These are phyloP conservation scores for Odobenus rosmarus DNA, from an alignment of 2,113 vertebrate genomes.

Conservation along the genomic window DNA sequence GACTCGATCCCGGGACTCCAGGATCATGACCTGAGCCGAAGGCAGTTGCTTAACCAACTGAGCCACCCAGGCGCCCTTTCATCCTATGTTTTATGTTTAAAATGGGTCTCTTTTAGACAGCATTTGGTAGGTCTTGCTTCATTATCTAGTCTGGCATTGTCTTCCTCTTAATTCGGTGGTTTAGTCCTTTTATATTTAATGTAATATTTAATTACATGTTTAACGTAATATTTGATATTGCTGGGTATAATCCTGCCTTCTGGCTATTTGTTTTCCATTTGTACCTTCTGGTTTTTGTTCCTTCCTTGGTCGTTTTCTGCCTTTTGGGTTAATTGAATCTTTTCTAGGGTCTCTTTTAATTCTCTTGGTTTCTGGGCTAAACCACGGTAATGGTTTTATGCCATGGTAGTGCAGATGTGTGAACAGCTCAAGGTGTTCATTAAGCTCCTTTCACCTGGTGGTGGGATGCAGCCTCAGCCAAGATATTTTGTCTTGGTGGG, in stretches of 20 bases:
- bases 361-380: not conserved
- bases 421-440: not conserved
- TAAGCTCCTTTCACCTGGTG: not conserved
- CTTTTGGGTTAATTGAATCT: not conserved
- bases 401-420: not conserved
- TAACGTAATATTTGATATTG: not conserved
- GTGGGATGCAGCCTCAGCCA: too few species aligned
- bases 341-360: not conserved
- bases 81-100: not conserved
- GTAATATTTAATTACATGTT: too few species aligned
- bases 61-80: not conserved
- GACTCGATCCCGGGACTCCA: too few species aligned
- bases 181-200: slow-evolving; percentile 9
- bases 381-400: not conserved
- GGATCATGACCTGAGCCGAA: too few species aligned
- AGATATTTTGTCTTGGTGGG: not conserved
- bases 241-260: not conserved
- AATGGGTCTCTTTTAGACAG: not conserved
- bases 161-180: not conserved
- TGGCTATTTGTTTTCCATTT: not conserved
- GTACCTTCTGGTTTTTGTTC: not conserved
- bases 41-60: too few species aligned
- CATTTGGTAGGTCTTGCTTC: not conserved
- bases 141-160: not conserved
- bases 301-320: not conserved